Conservation (phyloP, 1,140 invertebrate species). For the Conopomorpha cramerella region DNA sequence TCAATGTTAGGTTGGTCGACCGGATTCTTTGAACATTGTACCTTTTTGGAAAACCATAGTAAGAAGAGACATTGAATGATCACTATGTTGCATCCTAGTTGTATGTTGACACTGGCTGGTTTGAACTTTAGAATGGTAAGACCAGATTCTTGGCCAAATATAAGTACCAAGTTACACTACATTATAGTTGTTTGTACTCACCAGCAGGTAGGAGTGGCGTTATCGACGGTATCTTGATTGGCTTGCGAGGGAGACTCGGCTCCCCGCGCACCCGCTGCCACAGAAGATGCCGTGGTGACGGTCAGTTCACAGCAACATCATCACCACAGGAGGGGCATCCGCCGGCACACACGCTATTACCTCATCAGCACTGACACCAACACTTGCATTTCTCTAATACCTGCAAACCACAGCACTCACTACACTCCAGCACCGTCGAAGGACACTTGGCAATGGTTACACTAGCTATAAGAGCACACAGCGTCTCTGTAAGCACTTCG, state of each 20-base stretch:
- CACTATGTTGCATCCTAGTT: too few relatives aligned
- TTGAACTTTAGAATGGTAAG: too few relatives aligned
- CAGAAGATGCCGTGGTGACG: slow-evolving; percentile 54
- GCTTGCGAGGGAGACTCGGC: slow-evolving; percentile 55
- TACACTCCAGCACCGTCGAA: slow-evolving; percentile 6
- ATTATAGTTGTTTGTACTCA: too few relatives aligned
- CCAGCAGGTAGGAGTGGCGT: slow-evolving; percentile 54
- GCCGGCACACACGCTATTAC: slow-evolving; percentile 38
- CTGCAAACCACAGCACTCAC: slow-evolving; percentile 42
- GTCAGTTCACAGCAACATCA: slow-evolving; percentile 41
- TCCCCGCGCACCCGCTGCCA: slow-evolving; percentile 51
- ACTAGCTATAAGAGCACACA: background rate
- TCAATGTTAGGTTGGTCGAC: too few relatives aligned
- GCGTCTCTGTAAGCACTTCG: too few relatives aligned
- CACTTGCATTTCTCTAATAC: slow-evolving; percentile 50
- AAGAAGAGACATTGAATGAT: too few relatives aligned
- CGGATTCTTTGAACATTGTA: too few relatives aligned
- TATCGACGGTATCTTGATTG: slow-evolving; percentile 54
- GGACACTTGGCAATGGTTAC: background rate
- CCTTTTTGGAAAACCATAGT: too few relatives aligned
- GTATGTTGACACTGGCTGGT: too few relatives aligned
- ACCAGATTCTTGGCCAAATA: too few relatives aligned
- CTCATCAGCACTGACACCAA: slow-evolving; percentile 32
- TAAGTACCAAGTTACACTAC: too few relatives aligned
- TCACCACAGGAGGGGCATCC: too few relatives aligned